Conservation (phyloP, 1,140 invertebrate species). For the Trinorchestia longiramus region DNA sequence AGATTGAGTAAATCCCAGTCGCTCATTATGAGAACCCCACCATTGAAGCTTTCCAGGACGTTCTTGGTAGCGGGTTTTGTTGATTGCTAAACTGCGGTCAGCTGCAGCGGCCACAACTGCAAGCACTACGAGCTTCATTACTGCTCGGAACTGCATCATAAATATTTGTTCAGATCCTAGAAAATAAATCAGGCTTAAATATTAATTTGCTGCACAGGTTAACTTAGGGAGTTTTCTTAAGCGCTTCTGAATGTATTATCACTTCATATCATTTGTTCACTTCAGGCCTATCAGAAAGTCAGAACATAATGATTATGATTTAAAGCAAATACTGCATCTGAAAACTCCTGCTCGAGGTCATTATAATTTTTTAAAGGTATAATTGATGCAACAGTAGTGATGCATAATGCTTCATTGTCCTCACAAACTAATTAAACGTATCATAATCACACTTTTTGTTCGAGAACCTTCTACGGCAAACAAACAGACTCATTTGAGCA, state of each 20-base stretch:
- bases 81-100: background rate
- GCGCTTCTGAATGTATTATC: background rate
- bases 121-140: background rate
- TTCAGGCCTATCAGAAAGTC: background rate
- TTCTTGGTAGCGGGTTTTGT: background rate
- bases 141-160: background rate
- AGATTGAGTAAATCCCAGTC: background rate
- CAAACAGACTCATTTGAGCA: no score
- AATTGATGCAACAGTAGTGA: no score
- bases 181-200: background rate
- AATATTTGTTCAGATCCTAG: background rate
- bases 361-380: no score
- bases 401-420: no score
- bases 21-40: background rate
- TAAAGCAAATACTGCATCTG: no score
- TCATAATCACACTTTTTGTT: no score
- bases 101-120: background rate
- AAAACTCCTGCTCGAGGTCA: no score
- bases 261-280: background rate
- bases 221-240: background rate
- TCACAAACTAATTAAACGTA: no score
- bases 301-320: no score
- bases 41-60: no score
- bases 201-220: background rate
- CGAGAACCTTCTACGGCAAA: no score